Percentiles rank a stretch among this genome's conserved stretches.
Conservation (phyloP, 1,140 invertebrate species). For the Theocolax elegans region DNA sequence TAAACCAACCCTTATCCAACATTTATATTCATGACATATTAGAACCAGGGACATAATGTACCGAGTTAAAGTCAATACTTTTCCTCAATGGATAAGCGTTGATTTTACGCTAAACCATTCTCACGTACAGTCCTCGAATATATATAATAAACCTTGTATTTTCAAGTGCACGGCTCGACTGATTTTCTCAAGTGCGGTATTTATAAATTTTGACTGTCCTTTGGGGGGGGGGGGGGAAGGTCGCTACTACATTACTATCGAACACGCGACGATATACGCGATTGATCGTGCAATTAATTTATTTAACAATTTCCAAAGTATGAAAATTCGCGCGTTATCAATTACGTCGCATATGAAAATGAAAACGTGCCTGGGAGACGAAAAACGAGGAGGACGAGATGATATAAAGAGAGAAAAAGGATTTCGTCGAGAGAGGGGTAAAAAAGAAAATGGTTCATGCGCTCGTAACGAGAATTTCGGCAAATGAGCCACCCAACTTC, state of each 20-base stretch:
- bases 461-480: constrained; percentile 13
- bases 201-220: no score
- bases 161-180: no score
- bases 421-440: not conserved
- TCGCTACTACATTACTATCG: no score
- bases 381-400: not conserved
- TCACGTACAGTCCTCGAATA: no score
- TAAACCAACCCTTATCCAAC: constrained; percentile 10
- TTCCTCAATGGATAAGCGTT: not conserved
- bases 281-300: no score
- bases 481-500: not conserved
- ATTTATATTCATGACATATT: constrained; percentile 36
- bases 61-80: not conserved
- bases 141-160: no score
- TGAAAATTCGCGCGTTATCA: no score
- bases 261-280: no score
- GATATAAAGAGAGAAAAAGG: not conserved
- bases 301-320: no score
- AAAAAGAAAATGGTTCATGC: not conserved
- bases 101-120: no score
- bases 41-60: not conserved
- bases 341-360: constrained; percentile 22
- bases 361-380: not conserved
- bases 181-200: no score
- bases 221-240: no score